Percentiles rank a stretch among this genome's conserved stretches.
Conservation (phyloP, 2,113 vertebrate species). For the Spilogale gracilis region DNA sequence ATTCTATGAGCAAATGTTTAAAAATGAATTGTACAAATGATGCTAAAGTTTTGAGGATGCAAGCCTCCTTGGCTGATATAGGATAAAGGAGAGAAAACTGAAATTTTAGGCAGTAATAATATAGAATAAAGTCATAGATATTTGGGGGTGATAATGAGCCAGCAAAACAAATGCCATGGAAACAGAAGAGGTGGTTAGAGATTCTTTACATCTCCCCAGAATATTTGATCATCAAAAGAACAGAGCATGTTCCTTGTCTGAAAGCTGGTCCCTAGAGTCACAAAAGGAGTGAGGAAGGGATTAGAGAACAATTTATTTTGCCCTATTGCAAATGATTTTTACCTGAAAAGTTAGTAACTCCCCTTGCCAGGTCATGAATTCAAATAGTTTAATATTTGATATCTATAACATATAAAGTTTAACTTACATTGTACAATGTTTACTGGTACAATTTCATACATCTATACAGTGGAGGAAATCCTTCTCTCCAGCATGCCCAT, state of each 20-base stretch:
- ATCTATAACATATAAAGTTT: background rate
- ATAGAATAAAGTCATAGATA: background rate
- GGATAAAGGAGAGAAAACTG: background rate
- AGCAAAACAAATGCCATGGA: background rate
- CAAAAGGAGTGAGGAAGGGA: conserved; percentile 9
- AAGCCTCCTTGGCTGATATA: background rate
- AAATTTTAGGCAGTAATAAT: background rate
- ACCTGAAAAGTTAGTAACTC: background rate
- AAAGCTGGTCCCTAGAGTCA: background rate
- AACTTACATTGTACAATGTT: background rate
- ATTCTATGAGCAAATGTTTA: background rate
- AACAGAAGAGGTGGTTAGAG: background rate
- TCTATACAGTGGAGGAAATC: background rate
- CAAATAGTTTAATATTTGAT: conserved; percentile 51
- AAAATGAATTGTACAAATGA: conserved; percentile 26
- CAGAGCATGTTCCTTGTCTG: background rate
- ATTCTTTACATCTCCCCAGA: background rate
- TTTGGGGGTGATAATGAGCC: background rate
- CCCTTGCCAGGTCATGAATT: background rate
- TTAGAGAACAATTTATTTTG: conserved; percentile 18
- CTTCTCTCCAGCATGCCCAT: background rate
- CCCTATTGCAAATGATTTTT: background rate
- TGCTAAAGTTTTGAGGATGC: background rate
- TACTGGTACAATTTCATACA: background rate
- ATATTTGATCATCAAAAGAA: conserved; percentile 36